These are phyloP conservation scores for Ennomos erosarius DNA, from an alignment of 2,888 invertebrate genomes.

Conservation along the genomic window DNA sequence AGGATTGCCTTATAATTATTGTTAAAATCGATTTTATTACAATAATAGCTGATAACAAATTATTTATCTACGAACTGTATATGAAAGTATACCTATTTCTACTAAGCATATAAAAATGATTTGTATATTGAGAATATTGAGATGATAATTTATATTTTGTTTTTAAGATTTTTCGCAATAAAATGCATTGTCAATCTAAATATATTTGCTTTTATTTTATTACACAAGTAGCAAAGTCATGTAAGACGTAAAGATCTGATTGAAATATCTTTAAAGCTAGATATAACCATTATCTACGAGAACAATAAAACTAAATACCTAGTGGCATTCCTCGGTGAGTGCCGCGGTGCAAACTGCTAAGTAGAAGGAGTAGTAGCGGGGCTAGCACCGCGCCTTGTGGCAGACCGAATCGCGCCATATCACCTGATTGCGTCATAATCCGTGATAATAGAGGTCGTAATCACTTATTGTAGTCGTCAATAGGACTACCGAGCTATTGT, in stretches of 20 bases:
- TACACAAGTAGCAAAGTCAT: too few relatives aligned
- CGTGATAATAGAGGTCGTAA: constrained; percentile 29
- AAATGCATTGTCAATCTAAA: constrained; percentile 49
- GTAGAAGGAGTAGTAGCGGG: constrained; percentile 22
- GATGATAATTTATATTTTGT: constrained; percentile 65
- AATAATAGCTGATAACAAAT: constrained; percentile 32
- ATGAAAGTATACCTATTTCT: constrained; percentile 23
- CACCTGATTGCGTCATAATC: constrained; percentile 32
- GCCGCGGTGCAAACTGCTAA: neutral
- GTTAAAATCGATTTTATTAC: constrained; percentile 13
- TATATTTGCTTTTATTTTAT: too few relatives aligned
- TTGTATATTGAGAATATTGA: constrained; percentile 50
- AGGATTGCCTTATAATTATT: constrained; percentile 67
- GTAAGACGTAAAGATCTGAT: too few relatives aligned
- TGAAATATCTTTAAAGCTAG: neutral
- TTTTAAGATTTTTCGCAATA: constrained; percentile 62
- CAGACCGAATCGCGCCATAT: constrained; percentile 17
- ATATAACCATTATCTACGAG: neutral
- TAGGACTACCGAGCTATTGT: constrained; percentile 24
- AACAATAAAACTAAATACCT: constrained; percentile 6
- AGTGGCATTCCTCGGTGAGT: constrained; percentile 1
- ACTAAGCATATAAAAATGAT: constrained; percentile 8
- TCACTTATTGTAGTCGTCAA: constrained; percentile 30
- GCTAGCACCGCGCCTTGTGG: constrained; percentile 27
- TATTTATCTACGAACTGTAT: constrained; percentile 10